Conservation (phyloP, 1,140 invertebrate species). For the Penaeus chinensis region DNA sequence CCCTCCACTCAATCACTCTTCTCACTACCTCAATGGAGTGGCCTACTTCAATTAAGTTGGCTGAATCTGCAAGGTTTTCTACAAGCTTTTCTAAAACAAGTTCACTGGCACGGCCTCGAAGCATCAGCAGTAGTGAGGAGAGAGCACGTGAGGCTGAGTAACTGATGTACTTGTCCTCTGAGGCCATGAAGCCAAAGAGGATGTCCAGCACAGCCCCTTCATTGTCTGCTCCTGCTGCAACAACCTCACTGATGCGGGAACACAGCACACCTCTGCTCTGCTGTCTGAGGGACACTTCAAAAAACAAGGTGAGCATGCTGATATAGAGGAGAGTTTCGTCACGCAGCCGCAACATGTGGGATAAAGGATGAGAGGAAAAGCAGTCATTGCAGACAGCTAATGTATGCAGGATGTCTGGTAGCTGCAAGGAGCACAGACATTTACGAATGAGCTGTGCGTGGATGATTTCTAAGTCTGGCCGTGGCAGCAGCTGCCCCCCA, state of each 20-base stretch:
- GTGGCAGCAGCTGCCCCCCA: conserved; percentile 48
- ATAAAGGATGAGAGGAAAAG: conserved; percentile 46
- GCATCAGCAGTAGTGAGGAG: conserved; percentile 84
- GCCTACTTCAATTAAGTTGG: conserved; percentile 73
- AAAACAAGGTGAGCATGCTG: conserved; percentile 83
- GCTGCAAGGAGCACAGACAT: conserved; percentile 60
- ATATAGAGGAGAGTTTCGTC: conserved; percentile 53
- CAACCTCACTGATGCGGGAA: conserved; percentile 80
- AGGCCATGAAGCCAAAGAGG: conserved; percentile 81
- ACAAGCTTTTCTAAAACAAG: conserved; percentile 80
- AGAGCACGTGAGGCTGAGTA: conserved; percentile 83
- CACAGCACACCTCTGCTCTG: conserved; percentile 84
- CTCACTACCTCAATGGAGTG: conserved; percentile 87
- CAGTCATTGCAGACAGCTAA: conserved; percentile 60
- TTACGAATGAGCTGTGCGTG: conserved; percentile 51
- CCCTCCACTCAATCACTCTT: conserved; percentile 87
- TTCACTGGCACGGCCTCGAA: conserved; percentile 82
- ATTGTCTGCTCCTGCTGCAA: conserved; percentile 82
- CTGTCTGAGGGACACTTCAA: conserved; percentile 86
- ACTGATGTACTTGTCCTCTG: conserved; percentile 82
- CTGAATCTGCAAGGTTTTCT: conserved; percentile 68
- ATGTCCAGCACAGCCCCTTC: conserved; percentile 85
- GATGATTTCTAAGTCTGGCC: conserved; percentile 54
- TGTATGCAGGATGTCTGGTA: conserved; percentile 60
- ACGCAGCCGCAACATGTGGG: conserved; percentile 42